Percentiles rank a stretch among this genome's conserved stretches.
phyloP scores from a whole-genome alignment of 1,140 invertebrate species.

The Pseudomyrmex gracilis region DNA sequence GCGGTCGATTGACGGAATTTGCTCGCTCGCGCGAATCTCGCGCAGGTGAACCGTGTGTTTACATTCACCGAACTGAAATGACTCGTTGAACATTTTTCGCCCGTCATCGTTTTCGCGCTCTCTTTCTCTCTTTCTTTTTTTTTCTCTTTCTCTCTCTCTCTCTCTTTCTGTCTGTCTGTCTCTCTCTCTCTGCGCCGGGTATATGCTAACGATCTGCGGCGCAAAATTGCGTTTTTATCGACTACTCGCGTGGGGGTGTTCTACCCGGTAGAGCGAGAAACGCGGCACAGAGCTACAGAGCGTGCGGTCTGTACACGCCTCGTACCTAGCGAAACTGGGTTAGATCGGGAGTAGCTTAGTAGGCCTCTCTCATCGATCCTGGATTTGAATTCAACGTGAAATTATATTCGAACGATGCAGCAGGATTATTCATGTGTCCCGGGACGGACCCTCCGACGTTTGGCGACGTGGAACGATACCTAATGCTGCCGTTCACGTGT shows the following conservation, averaged over 20 bases:
- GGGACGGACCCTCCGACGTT: background rate
- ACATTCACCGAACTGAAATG: background rate
- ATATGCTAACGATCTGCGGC: conserved; percentile 22
- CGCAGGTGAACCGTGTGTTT: conserved; percentile 7
- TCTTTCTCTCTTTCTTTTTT: too few relatives aligned
- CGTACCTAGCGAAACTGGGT: conserved; percentile 67
- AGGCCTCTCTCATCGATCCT: conserved; percentile 69
- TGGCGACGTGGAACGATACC: background rate
- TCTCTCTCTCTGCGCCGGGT: too few relatives aligned
- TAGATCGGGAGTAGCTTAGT: conserved; percentile 65
- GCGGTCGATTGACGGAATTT: conserved; percentile 7
- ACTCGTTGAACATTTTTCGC: conserved; percentile 11
- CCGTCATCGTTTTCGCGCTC: background rate
- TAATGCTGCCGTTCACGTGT: conserved; percentile 27
- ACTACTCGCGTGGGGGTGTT: background rate
- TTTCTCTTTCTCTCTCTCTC: too few relatives aligned
- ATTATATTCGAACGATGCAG: conserved; percentile 64
- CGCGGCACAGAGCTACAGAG: background rate
- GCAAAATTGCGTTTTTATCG: conserved; percentile 65
- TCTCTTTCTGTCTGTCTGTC: too few relatives aligned
- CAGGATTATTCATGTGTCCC: conserved; percentile 69
- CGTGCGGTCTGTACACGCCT: conserved; percentile 56
- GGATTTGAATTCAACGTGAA: conserved; percentile 71
- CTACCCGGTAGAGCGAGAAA: background rate
- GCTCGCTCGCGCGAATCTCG: background rate